Conservation (phyloP, 2,888 invertebrate genomes). For the Kryphioiulus occultus region DNA sequence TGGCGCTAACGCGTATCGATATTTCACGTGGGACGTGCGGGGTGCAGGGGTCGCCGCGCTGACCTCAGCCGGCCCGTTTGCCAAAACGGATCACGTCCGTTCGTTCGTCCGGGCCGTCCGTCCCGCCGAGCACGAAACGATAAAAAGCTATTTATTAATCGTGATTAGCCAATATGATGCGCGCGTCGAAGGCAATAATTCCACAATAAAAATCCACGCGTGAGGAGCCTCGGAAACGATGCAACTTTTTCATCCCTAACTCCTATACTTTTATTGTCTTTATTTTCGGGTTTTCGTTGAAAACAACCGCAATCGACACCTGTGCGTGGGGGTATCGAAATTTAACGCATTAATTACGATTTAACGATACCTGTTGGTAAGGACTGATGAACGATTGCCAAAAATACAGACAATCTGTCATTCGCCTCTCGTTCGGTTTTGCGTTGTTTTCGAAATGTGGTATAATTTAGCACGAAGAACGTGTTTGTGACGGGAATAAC, state of each 20-base stretch:
- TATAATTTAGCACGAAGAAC: too few species aligned
- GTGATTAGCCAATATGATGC: background rate
- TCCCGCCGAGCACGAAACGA: background rate
- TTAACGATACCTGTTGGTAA: too few species aligned
- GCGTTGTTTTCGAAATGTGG: too few species aligned
- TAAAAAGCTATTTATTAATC: conserved; percentile 7
- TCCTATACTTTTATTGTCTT: background rate
- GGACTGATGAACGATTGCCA: too few species aligned
- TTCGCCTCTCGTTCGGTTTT: too few species aligned
- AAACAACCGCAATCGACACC: too few species aligned
- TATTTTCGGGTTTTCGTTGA: background rate
- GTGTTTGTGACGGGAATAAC: too few species aligned
- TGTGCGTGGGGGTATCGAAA: background rate
- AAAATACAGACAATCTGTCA: too few species aligned
- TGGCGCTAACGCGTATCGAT: background rate
- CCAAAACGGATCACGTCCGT: background rate
- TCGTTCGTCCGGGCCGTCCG: background rate
- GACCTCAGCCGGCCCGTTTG: background rate
- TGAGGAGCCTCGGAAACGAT: background rate
- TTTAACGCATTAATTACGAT: too few species aligned
- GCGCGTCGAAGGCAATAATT: background rate
- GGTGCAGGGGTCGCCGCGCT: background rate
- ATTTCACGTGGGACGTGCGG: background rate
- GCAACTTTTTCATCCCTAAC: background rate
- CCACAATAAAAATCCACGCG: background rate